These are phyloP conservation scores for Trichopria drosophilae DNA, from an alignment of 2,888 invertebrate genomes.

Conservation along the genomic window DNA sequence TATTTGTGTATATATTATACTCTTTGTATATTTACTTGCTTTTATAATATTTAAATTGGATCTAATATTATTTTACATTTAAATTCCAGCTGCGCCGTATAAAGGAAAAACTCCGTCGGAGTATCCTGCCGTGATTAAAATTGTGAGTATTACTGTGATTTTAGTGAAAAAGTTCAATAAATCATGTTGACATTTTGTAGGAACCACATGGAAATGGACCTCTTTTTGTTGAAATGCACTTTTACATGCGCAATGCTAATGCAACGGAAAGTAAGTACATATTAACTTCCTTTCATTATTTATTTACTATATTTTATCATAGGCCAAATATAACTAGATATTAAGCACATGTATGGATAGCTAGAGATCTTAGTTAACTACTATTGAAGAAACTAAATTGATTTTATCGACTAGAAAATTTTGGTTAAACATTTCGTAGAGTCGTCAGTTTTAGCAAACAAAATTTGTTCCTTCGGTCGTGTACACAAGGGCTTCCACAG, in stretches of 20 bases:
- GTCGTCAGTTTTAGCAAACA: too few species aligned
- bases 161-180: not conserved
- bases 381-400: too few species aligned
- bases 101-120: slow-evolving; percentile 59
- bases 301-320: too few species aligned
- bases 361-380: too few species aligned
- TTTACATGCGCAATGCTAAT: slow-evolving; percentile 79
- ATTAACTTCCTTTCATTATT: too few species aligned
- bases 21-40: not conserved
- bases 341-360: too few species aligned
- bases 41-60: not conserved
- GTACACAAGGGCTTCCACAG: too few species aligned
- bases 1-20: too few species aligned
- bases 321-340: too few species aligned
- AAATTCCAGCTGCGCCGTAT: slow-evolving; percentile 57
- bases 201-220: slow-evolving; percentile 93
- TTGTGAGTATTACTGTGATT: slow-evolving; percentile 65
- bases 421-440: too few species aligned
- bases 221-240: slow-evolving; percentile 90
- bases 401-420: too few species aligned
- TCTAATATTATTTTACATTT: slow-evolving; percentile 6
- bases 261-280: slow-evolving; percentile 67
- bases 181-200: slow-evolving; percentile 56
- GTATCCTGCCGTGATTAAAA: slow-evolving; percentile 77
- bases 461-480: too few species aligned